Conservation (phyloP, 2,888 invertebrate genomes). For the Platynereis dumerilii region DNA sequence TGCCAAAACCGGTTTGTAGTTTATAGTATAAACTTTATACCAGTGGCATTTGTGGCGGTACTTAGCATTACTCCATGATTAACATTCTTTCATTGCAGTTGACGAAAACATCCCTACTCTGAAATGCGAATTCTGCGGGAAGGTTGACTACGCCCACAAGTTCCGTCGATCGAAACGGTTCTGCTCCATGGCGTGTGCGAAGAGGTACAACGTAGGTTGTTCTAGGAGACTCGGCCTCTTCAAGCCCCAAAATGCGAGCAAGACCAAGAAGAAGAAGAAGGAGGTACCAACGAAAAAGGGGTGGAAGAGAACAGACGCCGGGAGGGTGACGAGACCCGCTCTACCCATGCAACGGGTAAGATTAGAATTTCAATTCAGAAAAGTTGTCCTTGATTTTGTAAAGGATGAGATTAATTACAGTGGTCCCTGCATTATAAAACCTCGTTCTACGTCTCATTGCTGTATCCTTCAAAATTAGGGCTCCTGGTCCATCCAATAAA, state of each 20-base stretch:
- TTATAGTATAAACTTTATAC: not conserved
- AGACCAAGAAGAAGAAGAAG: conserved; percentile 15
- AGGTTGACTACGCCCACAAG: conserved; percentile 70
- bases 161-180: conserved; percentile 76
- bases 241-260: conserved; percentile 14
- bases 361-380: not conserved
- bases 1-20: not conserved
- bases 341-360: conserved; percentile 25
- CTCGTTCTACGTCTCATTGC: no score
- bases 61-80: not conserved
- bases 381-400: no score
- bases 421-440: no score
- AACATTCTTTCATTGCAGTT: conserved; percentile 9
- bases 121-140: conserved; percentile 78
- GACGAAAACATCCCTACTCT: conserved; percentile 30
- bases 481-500: no score
- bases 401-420: no score
- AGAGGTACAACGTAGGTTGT: conserved; percentile 67
- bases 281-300: not conserved
- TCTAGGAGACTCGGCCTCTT: conserved; percentile 53
- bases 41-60: not conserved
- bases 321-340: conserved; percentile 19
- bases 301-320: conserved; percentile 24
- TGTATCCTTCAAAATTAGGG: no score
- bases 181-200: conserved; percentile 78